phyloP scores from a whole-genome alignment of 2,797 vertebrate genomes.

The Lycodopsis pacificus region DNA sequence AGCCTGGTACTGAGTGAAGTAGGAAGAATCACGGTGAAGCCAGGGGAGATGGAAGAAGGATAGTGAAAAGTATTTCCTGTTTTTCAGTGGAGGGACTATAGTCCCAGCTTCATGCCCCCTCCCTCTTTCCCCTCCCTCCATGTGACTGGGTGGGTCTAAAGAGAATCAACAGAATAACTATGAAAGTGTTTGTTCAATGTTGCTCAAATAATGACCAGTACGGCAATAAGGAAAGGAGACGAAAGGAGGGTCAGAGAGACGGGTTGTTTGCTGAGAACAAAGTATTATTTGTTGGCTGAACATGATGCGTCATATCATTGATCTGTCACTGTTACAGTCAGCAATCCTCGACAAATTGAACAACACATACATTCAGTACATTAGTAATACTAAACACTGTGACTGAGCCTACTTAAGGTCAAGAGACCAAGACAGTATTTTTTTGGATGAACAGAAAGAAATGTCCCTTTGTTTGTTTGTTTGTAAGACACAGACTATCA shows the following conservation, averaged over 20 bases:
- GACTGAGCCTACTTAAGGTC: background rate
- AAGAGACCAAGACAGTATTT: background rate
- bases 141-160: background rate
- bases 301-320: background rate
- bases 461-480: background rate
- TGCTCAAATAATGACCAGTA: background rate
- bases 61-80: background rate
- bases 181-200: background rate
- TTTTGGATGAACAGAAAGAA: background rate
- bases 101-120: background rate
- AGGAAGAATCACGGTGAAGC: background rate
- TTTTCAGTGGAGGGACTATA: background rate
- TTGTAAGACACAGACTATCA: background rate
- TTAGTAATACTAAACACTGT: background rate
- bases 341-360: background rate
- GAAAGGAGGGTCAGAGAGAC: background rate
- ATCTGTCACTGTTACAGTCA: background rate
- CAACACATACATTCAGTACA: too few relatives aligned
- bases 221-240: fast-evolving
- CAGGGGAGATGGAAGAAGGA: too few relatives aligned
- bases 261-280: slow-evolving; percentile 11
- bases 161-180: background rate
- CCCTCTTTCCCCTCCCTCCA: slow-evolving; percentile 9
- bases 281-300: background rate
- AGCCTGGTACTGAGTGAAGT: background rate